Conservation (phyloP, 2,113 vertebrate genomes). For the Ceyx margarethae region DNA sequence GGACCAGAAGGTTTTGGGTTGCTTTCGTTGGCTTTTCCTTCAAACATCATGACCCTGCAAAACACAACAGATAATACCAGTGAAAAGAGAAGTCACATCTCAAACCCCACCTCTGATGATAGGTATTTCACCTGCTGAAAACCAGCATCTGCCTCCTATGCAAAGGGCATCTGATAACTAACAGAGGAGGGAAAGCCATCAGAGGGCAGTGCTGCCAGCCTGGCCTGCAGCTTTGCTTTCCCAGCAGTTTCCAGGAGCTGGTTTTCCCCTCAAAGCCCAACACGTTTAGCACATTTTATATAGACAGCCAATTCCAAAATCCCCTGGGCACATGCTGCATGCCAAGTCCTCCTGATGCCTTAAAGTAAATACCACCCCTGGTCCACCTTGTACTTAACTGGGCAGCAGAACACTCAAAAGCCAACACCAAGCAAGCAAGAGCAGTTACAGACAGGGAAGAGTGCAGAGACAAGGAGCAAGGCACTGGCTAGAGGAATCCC, state of each 20-base stretch:
- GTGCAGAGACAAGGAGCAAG: background rate
- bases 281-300: slow-evolving; percentile 10
- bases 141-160: background rate
- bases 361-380: background rate
- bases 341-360: background rate
- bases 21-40: slow-evolving; percentile 89
- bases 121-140: background rate
- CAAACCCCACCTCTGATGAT: too few relatives aligned
- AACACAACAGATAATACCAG: background rate
- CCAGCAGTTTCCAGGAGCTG: background rate
- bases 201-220: slow-evolving; percentile 48
- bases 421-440: background rate
- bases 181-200: background rate
- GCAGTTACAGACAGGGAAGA: background rate
- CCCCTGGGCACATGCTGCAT: background rate
- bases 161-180: background rate
- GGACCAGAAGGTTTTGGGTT: slow-evolving; percentile 83
- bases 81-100: background rate
- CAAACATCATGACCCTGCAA: slow-evolving; percentile 93
- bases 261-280: slow-evolving; percentile 3
- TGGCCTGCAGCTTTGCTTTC: background rate
- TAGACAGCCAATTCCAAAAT: slow-evolving; percentile 17
- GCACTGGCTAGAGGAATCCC: background rate
- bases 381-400: background rate
- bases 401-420: background rate